Percentiles rank a stretch among this genome's conserved stretches.
Evolutionary conservation across 2,888 invertebrate species (phyloP).

Genomic region (Elysia crispata): DNA sequence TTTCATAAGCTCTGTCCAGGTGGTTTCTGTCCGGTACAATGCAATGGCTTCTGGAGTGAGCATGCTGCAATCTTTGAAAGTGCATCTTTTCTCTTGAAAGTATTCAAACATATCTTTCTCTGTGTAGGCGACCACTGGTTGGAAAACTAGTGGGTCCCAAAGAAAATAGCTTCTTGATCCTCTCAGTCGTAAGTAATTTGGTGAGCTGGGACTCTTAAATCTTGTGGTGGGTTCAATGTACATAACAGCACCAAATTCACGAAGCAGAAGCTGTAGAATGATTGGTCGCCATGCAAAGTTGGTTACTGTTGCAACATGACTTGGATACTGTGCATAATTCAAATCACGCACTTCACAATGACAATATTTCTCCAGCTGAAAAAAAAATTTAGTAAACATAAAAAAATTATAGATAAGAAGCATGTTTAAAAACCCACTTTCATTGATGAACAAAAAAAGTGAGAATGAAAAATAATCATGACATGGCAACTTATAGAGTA

Average conservation of each 20-base stretch:
- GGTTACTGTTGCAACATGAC: slow-evolving; percentile 60
- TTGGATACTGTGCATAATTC: slow-evolving; percentile 57
- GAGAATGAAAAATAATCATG: too few relatives aligned
- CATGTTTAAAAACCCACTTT: not conserved
- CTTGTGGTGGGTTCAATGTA: slow-evolving; percentile 62
- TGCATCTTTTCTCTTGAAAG: slow-evolving; percentile 63
- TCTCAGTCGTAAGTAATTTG: slow-evolving; percentile 60
- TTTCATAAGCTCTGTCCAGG: slow-evolving; percentile 65
- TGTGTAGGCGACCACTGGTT: slow-evolving; percentile 61
- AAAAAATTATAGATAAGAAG: not conserved
- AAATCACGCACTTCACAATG: slow-evolving; percentile 65
- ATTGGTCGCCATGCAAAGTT: slow-evolving; percentile 66
- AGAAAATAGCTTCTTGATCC: slow-evolving; percentile 61
- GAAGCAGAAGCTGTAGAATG: slow-evolving; percentile 65
- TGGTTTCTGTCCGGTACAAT: slow-evolving; percentile 62
- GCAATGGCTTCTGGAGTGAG: slow-evolving; percentile 62
- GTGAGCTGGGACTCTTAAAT: slow-evolving; percentile 57
- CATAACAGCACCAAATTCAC: slow-evolving; percentile 64
- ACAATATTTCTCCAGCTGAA: slow-evolving; percentile 63
- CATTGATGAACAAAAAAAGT: not conserved
- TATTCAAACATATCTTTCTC: slow-evolving; percentile 62
- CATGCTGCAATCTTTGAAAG: slow-evolving; percentile 60
- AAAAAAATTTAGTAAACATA: not conserved
- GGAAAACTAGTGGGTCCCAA: slow-evolving; percentile 59
- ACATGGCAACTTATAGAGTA: too few relatives aligned